These are phyloP conservation scores for Nothocercus julius DNA, from an alignment of 2,113 vertebrate genomes.

Conservation along the genomic window DNA sequence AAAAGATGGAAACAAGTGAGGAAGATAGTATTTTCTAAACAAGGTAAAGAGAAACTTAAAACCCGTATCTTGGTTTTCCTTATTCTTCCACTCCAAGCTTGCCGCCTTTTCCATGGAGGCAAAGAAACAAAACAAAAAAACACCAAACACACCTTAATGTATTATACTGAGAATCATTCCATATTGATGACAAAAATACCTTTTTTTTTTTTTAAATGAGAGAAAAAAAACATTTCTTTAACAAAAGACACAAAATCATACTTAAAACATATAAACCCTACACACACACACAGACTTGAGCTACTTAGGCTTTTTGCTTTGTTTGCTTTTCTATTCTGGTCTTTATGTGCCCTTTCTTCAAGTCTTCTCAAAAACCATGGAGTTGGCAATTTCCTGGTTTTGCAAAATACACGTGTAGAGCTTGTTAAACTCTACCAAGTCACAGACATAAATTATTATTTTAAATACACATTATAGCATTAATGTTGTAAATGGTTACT, in stretches of 20 bases:
- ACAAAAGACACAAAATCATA: not conserved
- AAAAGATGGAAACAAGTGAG: conserved; percentile 95
- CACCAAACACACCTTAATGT: not conserved
- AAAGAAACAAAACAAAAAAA: conserved; percentile 14
- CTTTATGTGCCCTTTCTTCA: not conserved
- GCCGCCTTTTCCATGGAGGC: conserved; percentile 81
- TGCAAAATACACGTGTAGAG: not conserved
- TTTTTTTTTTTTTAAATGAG: not conserved
- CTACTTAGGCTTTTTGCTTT: not conserved
- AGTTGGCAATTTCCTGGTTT: not conserved
- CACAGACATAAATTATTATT: not conserved
- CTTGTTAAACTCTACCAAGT: not conserved
- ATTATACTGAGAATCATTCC: not conserved
- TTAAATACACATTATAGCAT: not conserved
- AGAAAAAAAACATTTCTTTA: not conserved
- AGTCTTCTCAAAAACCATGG: not conserved
- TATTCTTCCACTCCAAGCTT: conserved; percentile 96
- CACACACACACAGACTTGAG: too few relatives aligned
- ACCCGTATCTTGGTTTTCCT: conserved; percentile 94
- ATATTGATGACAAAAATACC: not conserved
- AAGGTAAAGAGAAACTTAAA: conserved; percentile 97
- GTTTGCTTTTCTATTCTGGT: not conserved
- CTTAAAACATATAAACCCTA: too few relatives aligned
- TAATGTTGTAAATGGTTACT: not conserved
- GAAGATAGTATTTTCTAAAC: conserved; percentile 98